Percentiles rank a stretch among this genome's conserved stretches.
phyloP scores from a whole-genome alignment of 2,797 vertebrate genomes.

The Siniperca scherzeri region DNA sequence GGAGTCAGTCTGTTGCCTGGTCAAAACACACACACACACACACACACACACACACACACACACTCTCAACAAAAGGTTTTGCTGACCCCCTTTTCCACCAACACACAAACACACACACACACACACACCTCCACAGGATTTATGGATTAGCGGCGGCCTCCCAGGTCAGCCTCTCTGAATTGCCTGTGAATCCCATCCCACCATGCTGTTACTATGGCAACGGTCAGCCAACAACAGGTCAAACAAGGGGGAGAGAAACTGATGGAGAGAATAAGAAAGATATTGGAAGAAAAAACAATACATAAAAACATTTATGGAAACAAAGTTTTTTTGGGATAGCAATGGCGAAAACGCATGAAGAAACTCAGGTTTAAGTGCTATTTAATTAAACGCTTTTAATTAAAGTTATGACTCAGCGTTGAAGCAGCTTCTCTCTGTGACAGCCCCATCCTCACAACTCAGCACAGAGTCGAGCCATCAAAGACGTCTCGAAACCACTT shows the following conservation, averaged over 20 bases:
- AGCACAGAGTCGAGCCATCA: background rate
- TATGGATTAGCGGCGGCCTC: constrained; percentile 69
- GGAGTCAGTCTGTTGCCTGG: constrained; percentile 48
- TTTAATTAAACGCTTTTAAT: background rate
- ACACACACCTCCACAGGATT: constrained; percentile 46
- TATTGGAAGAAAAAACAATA: background rate
- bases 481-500: background rate
- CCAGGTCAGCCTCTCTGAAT: constrained; percentile 57
- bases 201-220: constrained; percentile 24
- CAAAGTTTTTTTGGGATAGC: background rate
- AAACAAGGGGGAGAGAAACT: background rate
- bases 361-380: background rate
- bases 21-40: constrained; percentile 23
- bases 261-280: background rate
- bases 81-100: constrained; percentile 27
- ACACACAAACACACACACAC: constrained; percentile 13
- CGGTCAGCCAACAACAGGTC: constrained; percentile 38
- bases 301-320: background rate
- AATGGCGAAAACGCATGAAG: background rate
- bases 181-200: constrained; percentile 57
- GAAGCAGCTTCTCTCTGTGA: background rate
- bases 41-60: constrained; percentile 22
- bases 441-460: background rate
- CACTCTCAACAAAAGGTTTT: constrained; percentile 46
- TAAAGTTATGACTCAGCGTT: background rate